Percentiles rank a stretch among this genome's conserved stretches.
These are phyloP conservation scores for Pristionchus entomophagus DNA, from an alignment of 2,888 invertebrate species.

Conservation along the genomic window DNA sequence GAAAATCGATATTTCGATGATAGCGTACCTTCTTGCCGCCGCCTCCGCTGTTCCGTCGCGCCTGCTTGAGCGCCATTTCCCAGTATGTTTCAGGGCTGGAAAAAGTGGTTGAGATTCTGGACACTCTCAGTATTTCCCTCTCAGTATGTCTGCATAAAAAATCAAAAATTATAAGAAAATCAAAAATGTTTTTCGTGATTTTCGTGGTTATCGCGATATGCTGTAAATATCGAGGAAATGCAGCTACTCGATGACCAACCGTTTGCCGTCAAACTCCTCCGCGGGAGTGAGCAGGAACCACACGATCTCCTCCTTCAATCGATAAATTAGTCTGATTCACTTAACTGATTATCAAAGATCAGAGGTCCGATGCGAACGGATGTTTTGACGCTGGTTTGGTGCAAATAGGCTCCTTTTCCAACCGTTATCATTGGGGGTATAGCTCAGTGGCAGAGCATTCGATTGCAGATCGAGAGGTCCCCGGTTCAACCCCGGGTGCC, in stretches of 20 bases:
- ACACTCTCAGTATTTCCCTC: too few species aligned
- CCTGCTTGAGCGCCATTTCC: constrained; percentile 28
- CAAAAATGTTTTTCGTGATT: too few species aligned
- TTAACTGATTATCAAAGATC: background rate
- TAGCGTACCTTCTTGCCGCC: background rate
- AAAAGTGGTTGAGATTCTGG: background rate
- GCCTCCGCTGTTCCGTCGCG: background rate
- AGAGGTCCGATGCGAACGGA: too few species aligned
- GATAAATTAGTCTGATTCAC: too few species aligned
- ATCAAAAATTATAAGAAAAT: too few species aligned
- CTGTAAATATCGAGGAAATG: too few species aligned
- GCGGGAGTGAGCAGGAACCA: constrained; percentile 66
- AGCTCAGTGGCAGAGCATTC: constrained; percentile 69
- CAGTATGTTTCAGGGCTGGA: constrained; percentile 28
- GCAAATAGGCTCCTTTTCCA: too few species aligned
- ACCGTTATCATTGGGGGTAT: too few species aligned
- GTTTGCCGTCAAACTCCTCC: constrained; percentile 53
- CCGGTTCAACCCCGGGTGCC: constrained; percentile 65
- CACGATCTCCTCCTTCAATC: constrained; percentile 58
- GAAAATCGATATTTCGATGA: background rate
- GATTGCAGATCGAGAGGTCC: constrained; percentile 69
- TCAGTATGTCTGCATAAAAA: too few species aligned
- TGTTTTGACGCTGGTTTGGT: too few species aligned
- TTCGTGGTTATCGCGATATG: too few species aligned
- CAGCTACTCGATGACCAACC: too few species aligned